phyloP scores from a whole-genome alignment of 64 coral and sea anemone genomes.

The Catalaphyllia jardinei region DNA sequence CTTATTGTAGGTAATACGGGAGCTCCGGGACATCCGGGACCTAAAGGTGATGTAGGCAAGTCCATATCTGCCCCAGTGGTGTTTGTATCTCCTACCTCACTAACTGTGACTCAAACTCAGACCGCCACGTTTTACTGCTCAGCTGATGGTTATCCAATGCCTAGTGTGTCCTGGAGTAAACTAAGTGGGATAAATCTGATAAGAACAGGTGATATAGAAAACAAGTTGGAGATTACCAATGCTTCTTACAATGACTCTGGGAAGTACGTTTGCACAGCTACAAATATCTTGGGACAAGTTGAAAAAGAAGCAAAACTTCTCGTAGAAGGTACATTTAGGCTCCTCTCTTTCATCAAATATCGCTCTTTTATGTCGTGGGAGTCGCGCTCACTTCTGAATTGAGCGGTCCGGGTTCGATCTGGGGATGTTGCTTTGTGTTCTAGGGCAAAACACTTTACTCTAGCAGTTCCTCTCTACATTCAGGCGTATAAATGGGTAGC shows the following conservation, averaged over 20 bases:
- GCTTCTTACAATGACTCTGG: conserved; percentile 19
- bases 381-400: too few species aligned
- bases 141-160: conserved; percentile 25
- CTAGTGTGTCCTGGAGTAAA: conserved; percentile 35
- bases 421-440: too few species aligned
- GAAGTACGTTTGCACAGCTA: too few species aligned
- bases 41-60: not conserved
- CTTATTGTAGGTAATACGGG: conserved; percentile 4
- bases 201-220: not conserved
- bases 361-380: too few species aligned
- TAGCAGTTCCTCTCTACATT: too few species aligned
- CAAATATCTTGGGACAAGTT: not conserved
- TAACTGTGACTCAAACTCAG: conserved; percentile 35
- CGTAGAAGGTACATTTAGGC: conserved; percentile 25
- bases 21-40: not conserved
- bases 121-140: conserved; percentile 37
- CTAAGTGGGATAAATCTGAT: not conserved
- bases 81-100: conserved; percentile 32
- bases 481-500: too few species aligned
- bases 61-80: conserved; percentile 19
- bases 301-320: not conserved
- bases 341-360: too few species aligned
- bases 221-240: not conserved
- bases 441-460: too few species aligned
- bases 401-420: too few species aligned